Conservation (phyloP, 1,140 invertebrate genomes). For the Heliconius hermathena region DNA sequence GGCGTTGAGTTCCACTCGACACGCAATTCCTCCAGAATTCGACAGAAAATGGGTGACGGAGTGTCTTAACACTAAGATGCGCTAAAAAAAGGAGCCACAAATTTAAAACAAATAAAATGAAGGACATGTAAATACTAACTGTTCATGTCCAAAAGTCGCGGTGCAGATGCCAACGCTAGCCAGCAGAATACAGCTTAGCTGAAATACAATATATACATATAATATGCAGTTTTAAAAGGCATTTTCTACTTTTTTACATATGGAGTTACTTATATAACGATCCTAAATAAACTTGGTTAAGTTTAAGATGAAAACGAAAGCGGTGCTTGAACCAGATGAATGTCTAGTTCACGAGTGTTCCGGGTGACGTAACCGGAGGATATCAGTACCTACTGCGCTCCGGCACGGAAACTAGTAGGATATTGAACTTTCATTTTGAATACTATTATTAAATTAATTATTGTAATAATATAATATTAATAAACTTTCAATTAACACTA, state of each 20-base stretch:
- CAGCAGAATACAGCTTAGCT: constrained; percentile 73
- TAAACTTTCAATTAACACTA: background rate
- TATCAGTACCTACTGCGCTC: background rate
- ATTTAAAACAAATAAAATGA: background rate
- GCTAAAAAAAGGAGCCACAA: constrained; percentile 1
- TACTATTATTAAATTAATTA: background rate
- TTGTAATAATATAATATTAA: too few species aligned
- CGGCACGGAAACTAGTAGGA: background rate
- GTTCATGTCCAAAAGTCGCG: constrained; percentile 77
- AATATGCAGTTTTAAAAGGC: background rate
- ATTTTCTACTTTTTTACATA: background rate
- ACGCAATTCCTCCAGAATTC: too few species aligned
- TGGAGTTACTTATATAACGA: constrained; percentile 4
- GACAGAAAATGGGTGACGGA: too few species aligned
- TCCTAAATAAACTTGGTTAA: constrained; percentile 24
- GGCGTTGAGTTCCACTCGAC: too few species aligned
- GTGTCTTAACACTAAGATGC: too few species aligned
- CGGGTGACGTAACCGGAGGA: constrained; percentile 40
- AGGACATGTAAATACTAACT: constrained; percentile 72
- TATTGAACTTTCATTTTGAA: constrained; percentile 12
- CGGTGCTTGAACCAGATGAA: constrained; percentile 47
- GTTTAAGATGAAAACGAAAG: constrained; percentile 59
- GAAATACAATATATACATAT: constrained; percentile 55
- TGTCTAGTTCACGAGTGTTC: constrained; percentile 37
- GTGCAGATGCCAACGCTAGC: constrained; percentile 72